phyloP scores from a whole-genome alignment of 2,113 vertebrate species.

The Etia nguti region DNA sequence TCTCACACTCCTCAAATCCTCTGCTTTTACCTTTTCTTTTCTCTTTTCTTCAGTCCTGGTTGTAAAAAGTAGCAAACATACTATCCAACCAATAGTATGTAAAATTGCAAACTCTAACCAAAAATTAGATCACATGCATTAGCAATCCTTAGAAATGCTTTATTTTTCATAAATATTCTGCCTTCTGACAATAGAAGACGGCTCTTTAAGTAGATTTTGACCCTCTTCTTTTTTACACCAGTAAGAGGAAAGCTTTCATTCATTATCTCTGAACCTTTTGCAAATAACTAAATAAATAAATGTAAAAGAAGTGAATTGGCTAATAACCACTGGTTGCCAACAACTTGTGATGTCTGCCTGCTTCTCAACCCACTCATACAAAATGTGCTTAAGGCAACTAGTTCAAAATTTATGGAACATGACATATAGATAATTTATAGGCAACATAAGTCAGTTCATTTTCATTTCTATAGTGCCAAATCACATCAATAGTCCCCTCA shows the following conservation, averaged over 20 bases:
- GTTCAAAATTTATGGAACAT: not conserved
- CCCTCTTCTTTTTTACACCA: not conserved
- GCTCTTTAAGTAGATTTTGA: no score
- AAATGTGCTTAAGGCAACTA: not conserved
- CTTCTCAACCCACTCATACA: not conserved
- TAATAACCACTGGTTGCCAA: not conserved
- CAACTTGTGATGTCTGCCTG: not conserved
- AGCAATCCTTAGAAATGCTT: no score
- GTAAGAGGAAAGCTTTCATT: not conserved
- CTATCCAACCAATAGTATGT: no score
- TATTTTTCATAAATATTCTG: no score
- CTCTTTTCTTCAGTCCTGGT: no score
- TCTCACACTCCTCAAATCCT: no score
- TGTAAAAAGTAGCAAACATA: no score
- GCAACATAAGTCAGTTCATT: fast-evolving
- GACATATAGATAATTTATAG: not conserved
- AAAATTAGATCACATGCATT: no score
- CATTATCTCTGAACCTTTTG: not conserved
- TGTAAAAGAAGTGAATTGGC: not conserved
- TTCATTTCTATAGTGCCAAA: not conserved
- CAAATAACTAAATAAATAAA: not conserved
- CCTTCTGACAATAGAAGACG: no score
- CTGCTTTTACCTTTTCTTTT: no score
- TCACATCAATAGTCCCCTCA: not conserved
- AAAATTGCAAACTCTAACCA: no score